Base-by-base conservation (phyloP, 1,140 invertebrate species). In the Formica selysi region DNA sequence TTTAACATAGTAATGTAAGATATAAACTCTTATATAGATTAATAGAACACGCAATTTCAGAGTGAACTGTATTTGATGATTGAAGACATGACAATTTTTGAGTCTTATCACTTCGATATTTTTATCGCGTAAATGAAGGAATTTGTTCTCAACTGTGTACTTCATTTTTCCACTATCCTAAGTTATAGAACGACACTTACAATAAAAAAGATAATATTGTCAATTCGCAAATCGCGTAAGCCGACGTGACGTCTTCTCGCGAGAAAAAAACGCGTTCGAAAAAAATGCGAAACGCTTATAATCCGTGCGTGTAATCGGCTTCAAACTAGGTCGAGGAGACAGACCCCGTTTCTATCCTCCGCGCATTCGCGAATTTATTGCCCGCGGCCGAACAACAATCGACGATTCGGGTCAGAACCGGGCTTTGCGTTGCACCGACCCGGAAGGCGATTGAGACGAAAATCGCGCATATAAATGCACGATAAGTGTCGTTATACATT, bases 381-480 rank as follows among this genome's bases (percentile, higher is more conserved):
- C 89, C 87, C 88, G 85, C 88, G 80, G 85, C 88, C 71, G 90
- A 90, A 90, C 89, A 90, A 91, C 90, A 92, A 91, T 91, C 89
- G 89, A 26, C 80, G 89, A 92, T 92, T 92, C 89, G 87, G 90
- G 89, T 91, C 87, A 90, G 79, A 59, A 29, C 22, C 76, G 61
- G 76, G 61, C 38, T 78, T 38, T 65, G 26, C 41, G 26, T 48
- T 57, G 85, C 59, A 38, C 85, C 71, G 32, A 62, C 7, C 70
- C 87, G 85, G 87, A 89, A 89, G 76, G 48, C 57, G 61, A 51
- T 62, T 59, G 64, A 71, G 26, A 80, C 48, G 26, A 78, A 78
- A 78, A 65, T 65, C 76, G 61, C 16, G 38, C 61, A 13, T 29
- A 44, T 65, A 78, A 78, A 78, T 61, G 19, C n/a, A 5, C 3